These are phyloP conservation scores for Danio jaintianensis DNA, from an alignment of 2,797 vertebrate species.

Conservation along the genomic window DNA sequence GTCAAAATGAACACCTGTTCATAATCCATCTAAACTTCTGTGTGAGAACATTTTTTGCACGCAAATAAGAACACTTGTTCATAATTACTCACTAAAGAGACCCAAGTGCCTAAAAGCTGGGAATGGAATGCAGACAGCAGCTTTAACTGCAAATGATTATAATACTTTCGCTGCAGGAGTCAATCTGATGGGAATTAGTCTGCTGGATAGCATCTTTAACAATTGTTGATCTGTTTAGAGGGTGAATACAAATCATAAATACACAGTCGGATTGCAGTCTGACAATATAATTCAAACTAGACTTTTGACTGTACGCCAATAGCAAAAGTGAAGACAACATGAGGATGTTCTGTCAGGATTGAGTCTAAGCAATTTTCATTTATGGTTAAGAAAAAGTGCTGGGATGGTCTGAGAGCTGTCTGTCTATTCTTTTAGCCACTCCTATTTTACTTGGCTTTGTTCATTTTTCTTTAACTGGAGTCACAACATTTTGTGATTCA, in stretches of 20 bases:
- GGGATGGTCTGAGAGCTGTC: slow-evolving; percentile 12
- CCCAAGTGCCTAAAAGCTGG: slow-evolving; percentile 3
- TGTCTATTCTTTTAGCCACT: slow-evolving; percentile 18
- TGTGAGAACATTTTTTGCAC: not conserved
- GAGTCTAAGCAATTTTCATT: not conserved
- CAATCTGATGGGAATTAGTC: slow-evolving; percentile 32
- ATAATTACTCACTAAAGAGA: not conserved
- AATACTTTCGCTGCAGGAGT: slow-evolving; percentile 26
- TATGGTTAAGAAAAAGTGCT: slow-evolving; percentile 1
- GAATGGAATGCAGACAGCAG: slow-evolving; percentile 3
- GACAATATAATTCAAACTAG: slow-evolving; percentile 19
- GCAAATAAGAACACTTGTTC: not conserved
- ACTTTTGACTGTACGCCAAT: slow-evolving; percentile 20
- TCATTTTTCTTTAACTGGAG: not conserved
- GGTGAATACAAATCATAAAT: slow-evolving; percentile 20
- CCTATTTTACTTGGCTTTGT: slow-evolving; percentile 54
- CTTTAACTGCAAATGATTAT: slow-evolving; percentile 18
- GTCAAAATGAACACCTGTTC: slow-evolving; percentile 5
- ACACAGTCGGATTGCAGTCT: slow-evolving; percentile 23
- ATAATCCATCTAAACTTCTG: not conserved
- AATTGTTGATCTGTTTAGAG: slow-evolving; percentile 26
- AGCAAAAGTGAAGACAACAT: slow-evolving; percentile 14
- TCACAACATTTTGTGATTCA: slow-evolving; percentile 28
- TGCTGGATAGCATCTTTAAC: slow-evolving; percentile 14
- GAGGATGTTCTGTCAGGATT: not conserved